phyloP scores from a whole-genome alignment of 2,888 invertebrate genomes.

The Lepidochrysops patricia region DNA sequence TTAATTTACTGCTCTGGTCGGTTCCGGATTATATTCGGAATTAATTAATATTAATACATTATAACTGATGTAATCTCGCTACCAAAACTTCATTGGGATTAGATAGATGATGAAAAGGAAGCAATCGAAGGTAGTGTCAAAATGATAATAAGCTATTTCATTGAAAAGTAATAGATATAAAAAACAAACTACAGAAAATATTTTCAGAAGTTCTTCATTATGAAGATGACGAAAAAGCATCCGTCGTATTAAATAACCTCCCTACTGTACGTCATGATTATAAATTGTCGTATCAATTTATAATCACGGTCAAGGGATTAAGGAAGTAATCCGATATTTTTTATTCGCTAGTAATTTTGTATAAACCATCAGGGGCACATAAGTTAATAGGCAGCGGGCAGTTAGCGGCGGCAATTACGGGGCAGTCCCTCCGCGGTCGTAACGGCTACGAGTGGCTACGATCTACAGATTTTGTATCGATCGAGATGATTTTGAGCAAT shows the following conservation, averaged over 20 bases:
- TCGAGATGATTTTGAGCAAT: not conserved
- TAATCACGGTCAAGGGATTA: no score
- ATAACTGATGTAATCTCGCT: constrained; percentile 52
- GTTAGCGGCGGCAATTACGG: constrained; percentile 4
- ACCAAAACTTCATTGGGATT: constrained; percentile 24
- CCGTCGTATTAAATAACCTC: no score
- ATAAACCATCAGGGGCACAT: not conserved
- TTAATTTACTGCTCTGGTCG: constrained; percentile 64
- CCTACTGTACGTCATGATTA: no score
- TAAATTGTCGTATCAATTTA: no score
- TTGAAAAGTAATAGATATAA: no score
- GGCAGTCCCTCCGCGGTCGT: constrained; percentile 3
- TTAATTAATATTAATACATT: constrained; percentile 69
- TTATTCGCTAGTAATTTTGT: not conserved
- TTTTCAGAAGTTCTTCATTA: no score
- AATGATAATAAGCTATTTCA: no score
- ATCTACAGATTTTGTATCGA: not conserved
- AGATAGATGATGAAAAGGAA: not conserved
- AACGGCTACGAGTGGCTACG: not conserved
- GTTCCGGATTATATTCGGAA: constrained; percentile 54
- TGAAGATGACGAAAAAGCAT: no score
- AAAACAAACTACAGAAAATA: no score
- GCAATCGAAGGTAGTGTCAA: no score
- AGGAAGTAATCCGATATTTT: not conserved
- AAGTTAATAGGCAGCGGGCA: constrained; percentile 5